Evolutionary conservation across 1,140 invertebrate genomes (phyloP).

Genomic region (Drosophila cardini): DNA sequence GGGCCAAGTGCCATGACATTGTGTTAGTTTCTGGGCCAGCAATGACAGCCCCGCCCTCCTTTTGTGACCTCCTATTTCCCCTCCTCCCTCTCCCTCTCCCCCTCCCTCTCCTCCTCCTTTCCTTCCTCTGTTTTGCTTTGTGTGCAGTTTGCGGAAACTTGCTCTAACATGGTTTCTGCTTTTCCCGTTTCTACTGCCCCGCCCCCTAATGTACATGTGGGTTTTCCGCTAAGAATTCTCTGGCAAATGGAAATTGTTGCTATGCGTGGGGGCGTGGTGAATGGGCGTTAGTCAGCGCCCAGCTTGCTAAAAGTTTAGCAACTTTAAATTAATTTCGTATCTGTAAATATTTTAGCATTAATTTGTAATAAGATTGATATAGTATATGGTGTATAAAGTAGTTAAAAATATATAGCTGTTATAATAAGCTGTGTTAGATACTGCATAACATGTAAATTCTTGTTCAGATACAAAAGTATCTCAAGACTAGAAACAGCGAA

Average conservation of each 20-base stretch:
- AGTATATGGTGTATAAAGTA: too few relatives aligned
- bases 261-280: slow-evolving; percentile 5
- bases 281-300: neutral
- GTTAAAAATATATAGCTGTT: too few relatives aligned
- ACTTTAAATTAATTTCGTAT: neutral
- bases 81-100: neutral
- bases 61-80: neutral
- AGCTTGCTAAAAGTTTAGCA: neutral
- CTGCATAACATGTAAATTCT: too few relatives aligned
- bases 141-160: slow-evolving; percentile 60
- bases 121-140: slow-evolving; percentile 3
- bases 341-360: neutral
- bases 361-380: too few relatives aligned
- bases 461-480: too few relatives aligned
- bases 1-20: slow-evolving; percentile 24
- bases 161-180: slow-evolving; percentile 31
- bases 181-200: slow-evolving; percentile 14
- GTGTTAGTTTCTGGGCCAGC: slow-evolving; percentile 2
- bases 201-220: slow-evolving; percentile 42
- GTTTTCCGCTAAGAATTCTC: slow-evolving; percentile 63
- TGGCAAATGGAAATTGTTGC: slow-evolving; percentile 61
- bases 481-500: too few relatives aligned
- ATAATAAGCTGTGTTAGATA: too few relatives aligned
- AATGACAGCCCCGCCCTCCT: too few relatives aligned
- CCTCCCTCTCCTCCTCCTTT: neutral